Percentiles rank a stretch among this genome's conserved stretches.
Conservation (phyloP, 2,113 vertebrate genomes). For the Chaetodon auriga region DNA sequence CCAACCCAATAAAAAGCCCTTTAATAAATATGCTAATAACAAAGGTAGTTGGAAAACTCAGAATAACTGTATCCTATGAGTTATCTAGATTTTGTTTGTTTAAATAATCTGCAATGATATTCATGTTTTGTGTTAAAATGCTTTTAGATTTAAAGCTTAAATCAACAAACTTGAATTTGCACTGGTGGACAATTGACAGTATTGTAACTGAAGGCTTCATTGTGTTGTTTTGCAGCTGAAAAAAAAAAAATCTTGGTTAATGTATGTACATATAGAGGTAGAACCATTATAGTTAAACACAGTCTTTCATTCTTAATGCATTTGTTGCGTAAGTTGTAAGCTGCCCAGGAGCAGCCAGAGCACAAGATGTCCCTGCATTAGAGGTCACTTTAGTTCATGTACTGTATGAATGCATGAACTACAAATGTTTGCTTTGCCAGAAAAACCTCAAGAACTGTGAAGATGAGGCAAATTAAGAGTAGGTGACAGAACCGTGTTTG, state of each 20-base stretch:
- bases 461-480: conserved; percentile 16
- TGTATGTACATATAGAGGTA: neutral
- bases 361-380: neutral
- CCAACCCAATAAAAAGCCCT: too few species aligned
- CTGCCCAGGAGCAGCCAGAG: neutral
- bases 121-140: too few species aligned
- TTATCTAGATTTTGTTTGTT: too few species aligned
- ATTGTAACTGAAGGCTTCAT: neutral
- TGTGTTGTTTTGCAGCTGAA: too few species aligned
- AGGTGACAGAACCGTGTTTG: conserved; percentile 22
- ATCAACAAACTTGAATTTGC: too few species aligned
- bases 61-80: too few species aligned
- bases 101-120: too few species aligned
- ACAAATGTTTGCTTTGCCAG: conserved; percentile 21
- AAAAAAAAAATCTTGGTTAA: too few species aligned
- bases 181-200: neutral
- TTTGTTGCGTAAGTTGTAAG: neutral
- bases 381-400: neutral
- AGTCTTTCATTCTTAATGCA: neutral
- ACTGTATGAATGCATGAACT: neutral
- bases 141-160: too few species aligned
- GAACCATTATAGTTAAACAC: neutral
- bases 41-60: too few species aligned
- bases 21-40: too few species aligned
- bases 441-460: conserved; percentile 13